phyloP scores from a whole-genome alignment of 2,797 vertebrate species.

The Hoplostethus atlanticus region DNA sequence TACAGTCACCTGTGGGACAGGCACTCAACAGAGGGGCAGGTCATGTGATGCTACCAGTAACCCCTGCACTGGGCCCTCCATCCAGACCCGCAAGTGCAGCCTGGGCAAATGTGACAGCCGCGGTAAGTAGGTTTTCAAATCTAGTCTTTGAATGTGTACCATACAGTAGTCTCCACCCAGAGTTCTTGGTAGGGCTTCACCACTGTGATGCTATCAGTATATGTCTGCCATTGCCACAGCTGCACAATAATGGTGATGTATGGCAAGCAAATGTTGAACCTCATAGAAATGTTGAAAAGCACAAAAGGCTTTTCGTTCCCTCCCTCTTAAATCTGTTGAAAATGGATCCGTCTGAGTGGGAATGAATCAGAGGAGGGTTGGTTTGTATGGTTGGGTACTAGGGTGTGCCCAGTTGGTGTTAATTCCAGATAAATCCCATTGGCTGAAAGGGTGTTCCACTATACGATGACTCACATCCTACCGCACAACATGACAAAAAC shows the following conservation, averaged over 20 bases:
- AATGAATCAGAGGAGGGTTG: constrained; percentile 42
- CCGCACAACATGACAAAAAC: constrained; percentile 37
- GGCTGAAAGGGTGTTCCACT: constrained; percentile 51
- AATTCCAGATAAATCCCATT: constrained; percentile 59
- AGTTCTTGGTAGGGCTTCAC: background rate
- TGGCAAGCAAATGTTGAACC: constrained; percentile 39
- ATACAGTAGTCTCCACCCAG: constrained; percentile 25
- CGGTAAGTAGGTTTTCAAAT: constrained; percentile 83
- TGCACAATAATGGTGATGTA: constrained; percentile 17
- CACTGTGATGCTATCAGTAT: constrained; percentile 24
- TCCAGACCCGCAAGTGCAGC: constrained; percentile 96
- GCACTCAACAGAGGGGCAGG: constrained; percentile 96
- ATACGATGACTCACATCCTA: constrained; percentile 56
- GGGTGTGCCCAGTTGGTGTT: constrained; percentile 63
- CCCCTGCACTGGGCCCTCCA: constrained; percentile 93
- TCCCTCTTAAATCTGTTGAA: constrained; percentile 56
- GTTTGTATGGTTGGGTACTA: constrained; percentile 40
- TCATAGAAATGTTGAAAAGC: constrained; percentile 49
- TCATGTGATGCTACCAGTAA: constrained; percentile 97
- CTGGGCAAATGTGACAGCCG: constrained; percentile 94
- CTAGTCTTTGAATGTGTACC: constrained; percentile 8
- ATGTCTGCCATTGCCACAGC: constrained; percentile 16
- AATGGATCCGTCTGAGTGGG: constrained; percentile 46
- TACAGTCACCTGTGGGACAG: constrained; percentile 94
- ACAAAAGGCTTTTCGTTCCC: constrained; percentile 14